These are phyloP conservation scores for Martes martes DNA, from an alignment of 2,113 vertebrate species.

Conservation along the genomic window DNA sequence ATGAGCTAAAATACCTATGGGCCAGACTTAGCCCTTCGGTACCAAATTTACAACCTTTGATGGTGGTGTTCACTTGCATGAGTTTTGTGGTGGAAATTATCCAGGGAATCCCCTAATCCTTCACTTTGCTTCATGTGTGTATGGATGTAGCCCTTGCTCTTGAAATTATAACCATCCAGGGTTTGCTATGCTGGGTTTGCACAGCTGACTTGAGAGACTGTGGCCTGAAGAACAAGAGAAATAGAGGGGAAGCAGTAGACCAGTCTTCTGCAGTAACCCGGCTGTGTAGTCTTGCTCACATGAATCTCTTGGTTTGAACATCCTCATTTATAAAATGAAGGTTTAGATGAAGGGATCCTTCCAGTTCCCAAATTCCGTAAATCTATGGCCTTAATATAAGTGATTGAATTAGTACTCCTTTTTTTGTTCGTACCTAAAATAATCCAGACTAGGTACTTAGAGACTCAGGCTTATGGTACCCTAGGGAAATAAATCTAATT, in stretches of 20 bases:
- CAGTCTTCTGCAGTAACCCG: background rate
- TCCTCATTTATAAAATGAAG: background rate
- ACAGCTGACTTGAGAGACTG: background rate
- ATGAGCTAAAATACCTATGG: background rate
- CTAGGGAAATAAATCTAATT: background rate
- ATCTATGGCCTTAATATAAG: conserved; percentile 5
- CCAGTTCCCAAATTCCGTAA: background rate
- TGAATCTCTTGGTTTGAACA: background rate
- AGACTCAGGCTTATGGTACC: background rate
- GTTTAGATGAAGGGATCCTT: background rate
- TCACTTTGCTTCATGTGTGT: background rate
- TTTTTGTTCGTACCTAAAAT: conserved; percentile 18
- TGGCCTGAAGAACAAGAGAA: background rate
- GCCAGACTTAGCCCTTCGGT: background rate
- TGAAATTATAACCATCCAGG: background rate
- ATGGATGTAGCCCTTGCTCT: background rate
- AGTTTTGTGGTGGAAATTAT: background rate
- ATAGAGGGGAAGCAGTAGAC: background rate
- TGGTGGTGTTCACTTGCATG: background rate
- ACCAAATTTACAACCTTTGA: background rate
- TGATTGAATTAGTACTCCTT: background rate
- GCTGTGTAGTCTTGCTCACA: background rate
- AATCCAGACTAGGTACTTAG: background rate
- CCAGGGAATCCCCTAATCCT: background rate
- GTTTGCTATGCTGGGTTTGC: conserved; percentile 1